A percentile compares a stretch with the other conserved stretches of the same genome.
These are phyloP conservation scores for Rhabdomys dilectus DNA, from an alignment of 2,113 vertebrate species.

Conservation along the genomic window DNA sequence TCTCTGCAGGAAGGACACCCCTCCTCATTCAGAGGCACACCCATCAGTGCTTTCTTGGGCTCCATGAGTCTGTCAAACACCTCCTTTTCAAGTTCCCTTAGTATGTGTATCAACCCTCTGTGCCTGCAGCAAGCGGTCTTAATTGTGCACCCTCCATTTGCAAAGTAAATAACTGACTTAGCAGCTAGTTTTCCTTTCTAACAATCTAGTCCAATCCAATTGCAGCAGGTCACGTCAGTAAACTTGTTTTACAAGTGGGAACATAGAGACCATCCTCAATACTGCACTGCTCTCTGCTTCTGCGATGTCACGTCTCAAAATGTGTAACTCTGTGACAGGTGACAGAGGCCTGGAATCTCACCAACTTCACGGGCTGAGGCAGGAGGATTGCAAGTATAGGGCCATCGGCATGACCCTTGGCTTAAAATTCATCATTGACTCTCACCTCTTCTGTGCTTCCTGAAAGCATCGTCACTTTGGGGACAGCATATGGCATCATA, in stretches of 20 bases:
- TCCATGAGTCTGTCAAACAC: fast-evolving
- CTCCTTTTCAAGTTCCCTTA: neutral
- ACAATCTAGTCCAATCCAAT: neutral
- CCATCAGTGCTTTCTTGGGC: neutral
- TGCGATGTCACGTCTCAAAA: neutral
- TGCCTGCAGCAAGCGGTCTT: neutral
- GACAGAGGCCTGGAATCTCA: neutral
- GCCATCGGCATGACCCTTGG: neutral
- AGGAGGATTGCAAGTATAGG: neutral
- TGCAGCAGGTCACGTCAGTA: neutral
- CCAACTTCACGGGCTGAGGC: neutral
- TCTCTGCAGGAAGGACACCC: neutral
- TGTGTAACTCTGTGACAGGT: neutral
- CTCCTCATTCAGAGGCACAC: fast-evolving
- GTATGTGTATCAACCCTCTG: neutral
- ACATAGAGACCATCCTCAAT: neutral
- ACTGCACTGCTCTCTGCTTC: neutral
- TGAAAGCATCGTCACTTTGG: neutral
- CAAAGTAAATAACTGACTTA: neutral
- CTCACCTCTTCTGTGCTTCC: neutral
- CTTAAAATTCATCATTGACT: neutral
- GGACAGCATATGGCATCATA: neutral
- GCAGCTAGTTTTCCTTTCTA: neutral
- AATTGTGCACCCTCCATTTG: neutral
- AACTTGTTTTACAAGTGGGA: neutral